Conservation (phyloP, 2,888 invertebrate species). For the Tipula confusa region DNA sequence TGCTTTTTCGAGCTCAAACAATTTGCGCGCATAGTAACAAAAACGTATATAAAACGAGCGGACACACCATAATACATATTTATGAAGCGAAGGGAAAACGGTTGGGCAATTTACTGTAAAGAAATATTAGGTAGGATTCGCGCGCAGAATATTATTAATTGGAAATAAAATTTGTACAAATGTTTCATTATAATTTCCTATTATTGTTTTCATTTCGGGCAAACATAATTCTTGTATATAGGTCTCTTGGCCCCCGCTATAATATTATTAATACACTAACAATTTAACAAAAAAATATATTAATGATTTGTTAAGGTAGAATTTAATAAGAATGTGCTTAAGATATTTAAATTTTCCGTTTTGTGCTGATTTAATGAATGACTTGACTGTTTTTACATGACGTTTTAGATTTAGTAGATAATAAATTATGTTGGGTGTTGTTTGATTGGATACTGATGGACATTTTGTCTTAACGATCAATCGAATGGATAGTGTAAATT, state of each 20-base stretch:
- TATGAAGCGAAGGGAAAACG: not conserved
- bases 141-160: not conserved
- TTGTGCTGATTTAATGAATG: not conserved
- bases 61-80: no score
- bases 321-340: not conserved
- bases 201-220: not conserved
- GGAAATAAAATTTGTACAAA: constrained; percentile 1
- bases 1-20: not conserved
- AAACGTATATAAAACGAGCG: not conserved
- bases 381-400: not conserved
- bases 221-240: not conserved
- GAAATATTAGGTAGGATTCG: not conserved
- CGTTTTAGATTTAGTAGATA: not conserved
- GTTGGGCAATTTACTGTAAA: no score
- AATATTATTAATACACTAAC: not conserved
- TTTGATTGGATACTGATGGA: not conserved
- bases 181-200: not conserved
- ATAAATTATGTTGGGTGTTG: not conserved
- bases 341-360: not conserved
- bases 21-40: not conserved
- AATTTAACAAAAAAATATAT: not conserved
- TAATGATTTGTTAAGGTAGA: not conserved
- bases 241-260: not conserved
- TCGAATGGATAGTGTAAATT: no score
- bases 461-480: not conserved